phyloP scores from a whole-genome alignment of 2,888 invertebrate genomes.

The Agrotis segetum region DNA sequence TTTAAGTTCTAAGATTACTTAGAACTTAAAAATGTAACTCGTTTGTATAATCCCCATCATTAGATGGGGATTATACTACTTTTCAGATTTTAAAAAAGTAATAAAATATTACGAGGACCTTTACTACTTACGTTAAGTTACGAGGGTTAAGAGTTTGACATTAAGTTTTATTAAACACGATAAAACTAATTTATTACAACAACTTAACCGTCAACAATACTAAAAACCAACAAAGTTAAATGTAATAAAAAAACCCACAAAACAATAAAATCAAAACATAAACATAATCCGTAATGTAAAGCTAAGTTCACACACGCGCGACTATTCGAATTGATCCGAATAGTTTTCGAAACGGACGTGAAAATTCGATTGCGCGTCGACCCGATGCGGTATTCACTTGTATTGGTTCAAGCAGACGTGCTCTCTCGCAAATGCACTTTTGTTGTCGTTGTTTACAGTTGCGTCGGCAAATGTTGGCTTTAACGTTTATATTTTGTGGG shows the following conservation, averaged over 20 bases:
- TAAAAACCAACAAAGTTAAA: conserved; percentile 26
- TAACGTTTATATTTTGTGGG: conserved; percentile 60
- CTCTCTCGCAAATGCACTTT: conserved; percentile 73
- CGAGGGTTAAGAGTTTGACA: too few species aligned
- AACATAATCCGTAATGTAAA: conserved; percentile 39
- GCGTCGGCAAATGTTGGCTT: conserved; percentile 65
- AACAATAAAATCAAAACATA: conserved; percentile 29
- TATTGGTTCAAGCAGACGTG: conserved; percentile 68
- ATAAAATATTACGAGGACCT: background rate
- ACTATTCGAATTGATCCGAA: conserved; percentile 60
- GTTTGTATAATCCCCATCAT: too few species aligned
- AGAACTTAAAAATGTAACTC: too few species aligned
- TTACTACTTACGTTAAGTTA: too few species aligned
- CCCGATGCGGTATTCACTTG: conserved; percentile 63
- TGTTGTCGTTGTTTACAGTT: conserved; percentile 71
- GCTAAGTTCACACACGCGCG: conserved; percentile 50
- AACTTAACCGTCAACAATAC: conserved; percentile 2
- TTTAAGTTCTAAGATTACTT: too few species aligned
- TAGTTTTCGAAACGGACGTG: conserved; percentile 68
- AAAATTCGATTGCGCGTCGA: conserved; percentile 75
- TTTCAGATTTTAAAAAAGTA: too few species aligned
- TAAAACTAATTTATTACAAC: conserved; percentile 4
- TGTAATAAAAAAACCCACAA: conserved; percentile 6
- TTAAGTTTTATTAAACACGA: background rate
- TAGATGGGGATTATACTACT: too few species aligned